phyloP scores from a whole-genome alignment of 1,140 invertebrate species.

The Cepaea nemoralis region DNA sequence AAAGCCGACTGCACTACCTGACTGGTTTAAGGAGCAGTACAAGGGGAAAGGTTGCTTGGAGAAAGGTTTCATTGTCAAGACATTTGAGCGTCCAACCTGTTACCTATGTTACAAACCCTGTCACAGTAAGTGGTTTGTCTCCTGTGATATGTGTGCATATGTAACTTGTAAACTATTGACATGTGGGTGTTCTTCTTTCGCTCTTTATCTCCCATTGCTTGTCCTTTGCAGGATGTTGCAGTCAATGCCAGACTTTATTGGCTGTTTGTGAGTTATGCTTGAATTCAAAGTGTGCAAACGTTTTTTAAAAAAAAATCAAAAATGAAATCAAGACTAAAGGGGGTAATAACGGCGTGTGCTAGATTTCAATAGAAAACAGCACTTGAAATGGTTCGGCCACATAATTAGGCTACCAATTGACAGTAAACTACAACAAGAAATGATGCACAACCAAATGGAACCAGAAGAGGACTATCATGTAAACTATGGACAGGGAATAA shows the following conservation, averaged over 20 bases:
- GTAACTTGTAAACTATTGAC: neutral
- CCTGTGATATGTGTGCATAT: neutral
- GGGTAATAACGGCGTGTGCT: no score
- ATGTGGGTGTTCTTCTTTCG: neutral
- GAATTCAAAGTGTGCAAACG: no score
- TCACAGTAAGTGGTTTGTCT: neutral
- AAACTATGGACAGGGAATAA: no score
- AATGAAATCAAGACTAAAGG: no score
- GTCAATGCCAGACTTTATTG: neutral
- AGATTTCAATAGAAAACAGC: no score
- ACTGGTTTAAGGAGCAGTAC: constrained; percentile 30
- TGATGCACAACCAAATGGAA: no score
- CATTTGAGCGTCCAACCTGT: constrained; percentile 1
- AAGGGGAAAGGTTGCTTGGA: constrained; percentile 10
- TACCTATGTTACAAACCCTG: neutral
- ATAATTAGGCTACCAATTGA: no score
- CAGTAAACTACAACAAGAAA: no score
- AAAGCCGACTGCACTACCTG: constrained; percentile 29
- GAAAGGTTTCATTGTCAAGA: constrained; percentile 16
- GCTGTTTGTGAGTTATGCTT: no score
- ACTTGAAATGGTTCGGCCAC: no score
- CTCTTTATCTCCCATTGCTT: neutral
- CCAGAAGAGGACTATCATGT: no score
- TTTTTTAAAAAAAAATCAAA: no score
- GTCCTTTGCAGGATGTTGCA: neutral